Conservation (phyloP, 1,140 invertebrate genomes). For the Chrysopa pallens region DNA sequence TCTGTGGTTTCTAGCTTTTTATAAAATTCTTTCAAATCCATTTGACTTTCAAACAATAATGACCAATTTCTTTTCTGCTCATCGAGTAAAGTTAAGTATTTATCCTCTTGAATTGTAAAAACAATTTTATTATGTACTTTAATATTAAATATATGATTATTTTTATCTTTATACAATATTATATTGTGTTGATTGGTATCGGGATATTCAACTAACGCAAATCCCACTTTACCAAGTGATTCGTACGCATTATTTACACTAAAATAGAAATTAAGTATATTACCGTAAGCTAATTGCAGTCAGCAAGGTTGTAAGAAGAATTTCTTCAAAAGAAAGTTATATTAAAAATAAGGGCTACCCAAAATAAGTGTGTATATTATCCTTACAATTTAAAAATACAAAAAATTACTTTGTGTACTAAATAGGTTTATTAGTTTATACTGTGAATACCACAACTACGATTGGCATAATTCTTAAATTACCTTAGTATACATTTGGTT, state of each 20-base stretch:
- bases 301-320: too few relatives aligned
- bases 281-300: too few relatives aligned
- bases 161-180: constrained; percentile 11
- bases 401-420: too few relatives aligned
- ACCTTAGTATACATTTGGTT: too few relatives aligned
- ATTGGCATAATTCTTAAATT: too few relatives aligned
- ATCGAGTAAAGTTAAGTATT: constrained; percentile 10
- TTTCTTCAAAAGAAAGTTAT: too few relatives aligned
- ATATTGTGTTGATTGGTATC: constrained; percentile 7
- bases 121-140: constrained; percentile 6
- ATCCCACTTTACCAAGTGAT: constrained; percentile 9
- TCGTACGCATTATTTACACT: constrained; percentile 7
- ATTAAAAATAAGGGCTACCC: too few relatives aligned
- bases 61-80: constrained; percentile 9
- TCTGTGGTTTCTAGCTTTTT: constrained; percentile 6
- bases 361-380: too few relatives aligned
- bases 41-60: constrained; percentile 8
- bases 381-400: too few relatives aligned
- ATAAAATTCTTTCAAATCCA: constrained; percentile 8
- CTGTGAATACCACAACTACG: too few relatives aligned
- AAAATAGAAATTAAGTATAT: constrained; percentile 4
- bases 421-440: too few relatives aligned
- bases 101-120: constrained; percentile 8
- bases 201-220: constrained; percentile 9
- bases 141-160: constrained; percentile 7